Percentiles rank a stretch among this genome's conserved stretches.
Conservation (phyloP, 1,140 invertebrate species). For the Drosophila repleta region DNA sequence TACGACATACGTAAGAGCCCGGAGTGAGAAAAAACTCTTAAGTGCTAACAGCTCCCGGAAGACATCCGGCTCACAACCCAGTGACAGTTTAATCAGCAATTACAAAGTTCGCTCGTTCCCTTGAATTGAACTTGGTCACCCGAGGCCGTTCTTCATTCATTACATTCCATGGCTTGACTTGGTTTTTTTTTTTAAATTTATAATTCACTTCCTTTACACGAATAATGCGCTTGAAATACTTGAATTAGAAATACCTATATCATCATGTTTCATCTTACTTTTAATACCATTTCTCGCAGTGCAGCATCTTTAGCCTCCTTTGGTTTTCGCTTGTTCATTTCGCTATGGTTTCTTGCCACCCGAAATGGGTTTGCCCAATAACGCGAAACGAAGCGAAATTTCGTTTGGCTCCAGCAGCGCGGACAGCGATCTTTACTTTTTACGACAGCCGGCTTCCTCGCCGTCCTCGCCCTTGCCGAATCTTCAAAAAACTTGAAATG, state of each 20-base stretch:
- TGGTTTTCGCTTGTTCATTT: slow-evolving; percentile 34
- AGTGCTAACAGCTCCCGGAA: slow-evolving; percentile 41
- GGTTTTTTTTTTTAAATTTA: too few relatives aligned
- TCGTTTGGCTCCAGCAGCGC: slow-evolving; percentile 70
- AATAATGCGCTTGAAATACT: too few relatives aligned
- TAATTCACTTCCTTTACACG: too few relatives aligned
- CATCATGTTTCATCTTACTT: neutral
- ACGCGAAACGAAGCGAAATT: slow-evolving; percentile 65
- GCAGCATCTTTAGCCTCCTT: slow-evolving; percentile 28
- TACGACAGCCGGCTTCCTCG: slow-evolving; percentile 48
- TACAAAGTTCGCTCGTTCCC: neutral
- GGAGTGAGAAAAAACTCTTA: slow-evolving; percentile 63
- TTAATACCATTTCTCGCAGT: slow-evolving; percentile 52
- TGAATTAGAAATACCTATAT: neutral
- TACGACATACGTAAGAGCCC: neutral
- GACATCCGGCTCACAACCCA: slow-evolving; percentile 30
- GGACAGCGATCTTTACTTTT: slow-evolving; percentile 77
- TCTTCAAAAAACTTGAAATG: slow-evolving; percentile 79
- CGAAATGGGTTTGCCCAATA: slow-evolving; percentile 73
- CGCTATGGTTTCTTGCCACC: slow-evolving; percentile 69
- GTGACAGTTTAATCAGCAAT: slow-evolving; percentile 56
- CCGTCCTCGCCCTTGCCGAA: slow-evolving; percentile 21
- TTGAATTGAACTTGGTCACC: too few relatives aligned
- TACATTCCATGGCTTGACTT: too few relatives aligned
- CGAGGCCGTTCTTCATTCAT: too few relatives aligned